Evolutionary conservation across 2,888 invertebrate species (phyloP), one percentile per base, ranked within the genome.

Genomic region (Hypomecis punctinalis): DNA sequence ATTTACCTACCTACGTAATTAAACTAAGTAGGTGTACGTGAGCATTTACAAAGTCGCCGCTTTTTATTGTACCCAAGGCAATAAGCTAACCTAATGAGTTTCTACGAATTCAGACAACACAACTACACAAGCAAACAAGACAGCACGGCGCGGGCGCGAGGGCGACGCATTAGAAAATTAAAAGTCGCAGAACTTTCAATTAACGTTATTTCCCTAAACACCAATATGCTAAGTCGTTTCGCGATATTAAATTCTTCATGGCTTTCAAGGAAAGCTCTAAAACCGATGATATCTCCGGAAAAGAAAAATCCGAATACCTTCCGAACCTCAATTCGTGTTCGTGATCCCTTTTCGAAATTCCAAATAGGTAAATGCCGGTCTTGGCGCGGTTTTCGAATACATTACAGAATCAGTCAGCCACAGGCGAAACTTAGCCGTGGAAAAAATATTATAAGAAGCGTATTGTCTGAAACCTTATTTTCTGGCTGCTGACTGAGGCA

Each of bases 281-380:
- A 53, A 55, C 36, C 57, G 43, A 45, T 48, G 61, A 57, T 49
- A 57, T 47, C 49, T 61, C 48, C 36, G 45, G 56, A 48, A 46
- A 65, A 60, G 61, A 48, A 39, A 53, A 65, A 57, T 53, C 65
- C 57, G 43, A 57, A 61, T 61, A 59, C 53, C 53, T 61, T 43
- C 13, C 63, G 37, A 46, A 47, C 53, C 43, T 47, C 61, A 48
- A 65, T 57, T 43, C 69, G 55, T 63, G 60, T 57, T 61, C 64
- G 53, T 55, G 68, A 71, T 61, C 67, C 67, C 58, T 71, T 68
- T 47, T 33, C 48, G 43, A 70, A 69, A 70, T 72, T 58, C 59
- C 60, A 57, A 70, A 66, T 56, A 66, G 62, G 45, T 47, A 60
- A 62, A 62, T 60, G 62, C 66, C 60, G 39, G 42, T 51, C 60